Evolutionary conservation across 1,140 invertebrate genomes (phyloP).

Genomic region (Rhagoletis zephyria): DNA sequence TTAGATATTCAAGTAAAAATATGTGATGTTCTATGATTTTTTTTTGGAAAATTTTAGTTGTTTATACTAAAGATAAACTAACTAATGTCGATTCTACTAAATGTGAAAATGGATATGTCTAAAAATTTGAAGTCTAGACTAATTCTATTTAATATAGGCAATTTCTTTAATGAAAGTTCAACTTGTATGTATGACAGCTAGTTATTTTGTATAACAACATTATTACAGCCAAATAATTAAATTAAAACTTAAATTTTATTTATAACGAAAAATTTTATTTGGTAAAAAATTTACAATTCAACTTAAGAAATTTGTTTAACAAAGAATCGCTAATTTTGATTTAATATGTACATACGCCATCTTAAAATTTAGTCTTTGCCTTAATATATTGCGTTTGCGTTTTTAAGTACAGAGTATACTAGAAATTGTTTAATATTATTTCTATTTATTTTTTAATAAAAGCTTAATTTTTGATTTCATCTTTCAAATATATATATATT

Average conservation of each 20-base stretch:
- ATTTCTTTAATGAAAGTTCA: no score
- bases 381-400: neutral
- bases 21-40: no score
- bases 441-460: neutral
- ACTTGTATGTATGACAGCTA: no score
- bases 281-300: neutral
- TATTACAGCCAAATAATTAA: neutral
- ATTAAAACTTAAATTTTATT: neutral
- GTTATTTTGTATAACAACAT: neutral
- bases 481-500: constrained; percentile 13
- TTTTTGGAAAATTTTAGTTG: no score
- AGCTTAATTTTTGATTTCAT: neutral
- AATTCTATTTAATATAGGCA: no score
- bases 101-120: no score
- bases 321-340: constrained; percentile 11
- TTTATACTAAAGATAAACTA: no score
- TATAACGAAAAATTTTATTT: neutral
- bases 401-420: neutral
- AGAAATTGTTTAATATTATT: neutral
- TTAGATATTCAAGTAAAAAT: no score
- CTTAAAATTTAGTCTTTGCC: neutral
- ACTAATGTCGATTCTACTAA: no score
- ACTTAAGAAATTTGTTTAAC: neutral
- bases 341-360: neutral
- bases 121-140: no score